Percentiles rank a stretch among this genome's conserved stretches.
These are phyloP conservation scores for Oscheius myriophilus DNA, from an alignment of 2,888 invertebrate genomes.

Conservation along the genomic window DNA sequence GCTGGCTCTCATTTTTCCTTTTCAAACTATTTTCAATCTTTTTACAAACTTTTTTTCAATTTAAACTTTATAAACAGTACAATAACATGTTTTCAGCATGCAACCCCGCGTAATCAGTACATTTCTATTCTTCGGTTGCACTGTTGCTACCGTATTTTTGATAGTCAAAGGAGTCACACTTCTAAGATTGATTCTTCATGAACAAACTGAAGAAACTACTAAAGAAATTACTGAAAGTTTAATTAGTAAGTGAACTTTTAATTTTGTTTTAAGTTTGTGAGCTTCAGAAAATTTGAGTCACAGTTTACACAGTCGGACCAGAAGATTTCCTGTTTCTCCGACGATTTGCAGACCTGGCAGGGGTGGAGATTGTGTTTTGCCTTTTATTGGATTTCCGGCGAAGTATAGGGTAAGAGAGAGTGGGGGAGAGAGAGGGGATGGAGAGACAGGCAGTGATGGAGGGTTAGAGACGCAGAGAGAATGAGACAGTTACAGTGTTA, in stretches of 20 bases:
- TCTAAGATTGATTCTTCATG: neutral
- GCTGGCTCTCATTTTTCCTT: no score
- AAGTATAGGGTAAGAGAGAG: slow-evolving; percentile 10
- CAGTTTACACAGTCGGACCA: neutral
- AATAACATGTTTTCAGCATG: no score
- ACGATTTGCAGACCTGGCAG: slow-evolving; percentile 11
- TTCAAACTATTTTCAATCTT: no score
- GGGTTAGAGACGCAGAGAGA: no score
- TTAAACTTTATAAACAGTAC: no score
- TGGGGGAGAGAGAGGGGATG: no score
- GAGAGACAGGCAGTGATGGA: no score
- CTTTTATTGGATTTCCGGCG: slow-evolving; percentile 6
- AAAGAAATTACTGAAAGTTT: slow-evolving; percentile 13
- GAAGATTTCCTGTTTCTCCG: neutral
- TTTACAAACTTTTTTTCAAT: no score
- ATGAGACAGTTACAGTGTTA: no score
- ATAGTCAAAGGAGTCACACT: neutral
- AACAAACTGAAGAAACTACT: slow-evolving; percentile 9
- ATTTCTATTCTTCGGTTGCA: no score
- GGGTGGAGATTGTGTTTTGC: slow-evolving; percentile 11
- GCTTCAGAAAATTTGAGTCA: neutral
- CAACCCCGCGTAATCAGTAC: no score
- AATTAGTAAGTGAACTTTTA: neutral
- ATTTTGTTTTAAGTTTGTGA: neutral
- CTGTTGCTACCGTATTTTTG: neutral